These are phyloP conservation scores for Nyctibius grandis DNA, from an alignment of 2,797 vertebrate genomes.

Conservation along the genomic window DNA sequence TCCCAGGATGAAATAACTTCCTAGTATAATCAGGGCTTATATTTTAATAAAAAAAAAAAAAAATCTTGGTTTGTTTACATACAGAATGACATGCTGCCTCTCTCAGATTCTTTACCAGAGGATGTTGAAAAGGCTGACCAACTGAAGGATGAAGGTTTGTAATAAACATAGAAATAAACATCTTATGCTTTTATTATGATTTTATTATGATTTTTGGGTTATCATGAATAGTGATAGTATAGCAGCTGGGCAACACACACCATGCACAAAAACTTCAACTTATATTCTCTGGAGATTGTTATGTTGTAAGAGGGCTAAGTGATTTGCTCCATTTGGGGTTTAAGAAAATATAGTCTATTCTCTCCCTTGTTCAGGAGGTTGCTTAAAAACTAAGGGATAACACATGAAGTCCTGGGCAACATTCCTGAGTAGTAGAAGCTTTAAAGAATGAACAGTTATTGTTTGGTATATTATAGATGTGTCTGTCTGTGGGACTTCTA, in stretches of 20 bases:
- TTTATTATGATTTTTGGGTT: background rate
- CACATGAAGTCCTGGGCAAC: no score
- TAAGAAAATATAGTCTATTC: background rate
- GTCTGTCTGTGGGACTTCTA: background rate
- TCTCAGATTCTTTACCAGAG: constrained; percentile 83
- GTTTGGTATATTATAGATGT: background rate
- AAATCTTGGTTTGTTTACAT: background rate
- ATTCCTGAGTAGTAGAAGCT: background rate
- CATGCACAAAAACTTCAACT: background rate
- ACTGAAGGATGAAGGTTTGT: constrained; percentile 94
- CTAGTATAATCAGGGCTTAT: background rate
- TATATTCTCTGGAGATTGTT: background rate
- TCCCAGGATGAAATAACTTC: background rate
- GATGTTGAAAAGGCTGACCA: constrained; percentile 90
- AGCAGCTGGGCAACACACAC: background rate
- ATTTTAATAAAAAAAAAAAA: constrained; percentile 5
- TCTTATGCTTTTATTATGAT: background rate
- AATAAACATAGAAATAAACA: background rate
- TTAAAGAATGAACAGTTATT: background rate
- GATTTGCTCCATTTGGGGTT: background rate
- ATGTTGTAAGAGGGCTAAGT: background rate
- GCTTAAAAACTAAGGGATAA: background rate
- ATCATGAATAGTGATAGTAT: background rate
- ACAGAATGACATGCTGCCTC: constrained; percentile 85
- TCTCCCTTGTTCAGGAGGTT: background rate